Percentiles rank a stretch among this genome's conserved stretches.
Evolutionary conservation across 53 echinoderm and acorn worm species (phyloP).

Genomic region (Arbacia lixula): DNA sequence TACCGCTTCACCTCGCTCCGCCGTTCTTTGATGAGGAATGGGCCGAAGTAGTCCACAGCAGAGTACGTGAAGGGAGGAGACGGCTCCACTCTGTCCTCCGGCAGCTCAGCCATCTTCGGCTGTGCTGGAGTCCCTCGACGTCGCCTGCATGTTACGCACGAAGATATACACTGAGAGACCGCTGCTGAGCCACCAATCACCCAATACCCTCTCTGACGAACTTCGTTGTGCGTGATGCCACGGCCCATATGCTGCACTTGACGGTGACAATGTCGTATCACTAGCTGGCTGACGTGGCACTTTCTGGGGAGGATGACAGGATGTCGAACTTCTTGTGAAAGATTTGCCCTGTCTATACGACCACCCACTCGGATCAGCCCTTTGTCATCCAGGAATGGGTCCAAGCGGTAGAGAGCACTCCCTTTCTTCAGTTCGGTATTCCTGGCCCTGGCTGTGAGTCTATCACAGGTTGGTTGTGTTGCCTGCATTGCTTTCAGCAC

Average conservation of each 20-base stretch:
- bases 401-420: conserved; percentile 20
- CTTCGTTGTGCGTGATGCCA: conserved; percentile 55
- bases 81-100: conserved; percentile 62
- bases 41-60: conserved; percentile 66
- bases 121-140: conserved; percentile 26
- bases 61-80: conserved; percentile 66
- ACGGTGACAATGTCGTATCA: conserved; percentile 55
- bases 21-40: conserved; percentile 57
- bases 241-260: conserved; percentile 53
- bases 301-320: conserved; percentile 57
- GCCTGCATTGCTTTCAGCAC: not conserved
- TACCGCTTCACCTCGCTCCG: conserved; percentile 65
- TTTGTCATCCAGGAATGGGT: conserved; percentile 59
- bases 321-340: conserved; percentile 52
- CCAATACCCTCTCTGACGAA: conserved; percentile 49
- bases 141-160: conserved; percentile 62
- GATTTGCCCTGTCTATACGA: conserved; percentile 24
- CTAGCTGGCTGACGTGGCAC: conserved; percentile 51
- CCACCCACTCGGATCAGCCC: conserved; percentile 63
- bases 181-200: conserved; percentile 58
- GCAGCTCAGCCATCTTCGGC: conserved; percentile 74
- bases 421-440: conserved; percentile 32
- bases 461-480: not conserved
- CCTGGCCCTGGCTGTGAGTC: not conserved
- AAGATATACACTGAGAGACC: conserved; percentile 44